Conservation (phyloP, 2,888 invertebrate species). For the Lasioglossum marginatum region DNA sequence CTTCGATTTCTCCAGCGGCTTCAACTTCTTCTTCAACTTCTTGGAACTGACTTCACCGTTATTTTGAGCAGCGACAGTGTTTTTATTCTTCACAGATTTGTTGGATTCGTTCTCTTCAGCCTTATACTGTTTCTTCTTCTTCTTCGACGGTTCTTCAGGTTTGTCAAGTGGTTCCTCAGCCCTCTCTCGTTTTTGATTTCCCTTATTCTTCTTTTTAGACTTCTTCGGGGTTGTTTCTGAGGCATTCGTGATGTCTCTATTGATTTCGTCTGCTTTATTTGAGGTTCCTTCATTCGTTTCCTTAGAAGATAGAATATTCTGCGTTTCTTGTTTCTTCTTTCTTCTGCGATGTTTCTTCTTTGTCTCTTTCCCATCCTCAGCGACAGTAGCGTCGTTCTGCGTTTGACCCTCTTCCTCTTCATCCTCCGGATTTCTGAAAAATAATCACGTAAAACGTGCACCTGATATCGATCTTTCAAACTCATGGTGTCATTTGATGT, state of each 20-base stretch:
- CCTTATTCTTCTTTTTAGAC: neutral
- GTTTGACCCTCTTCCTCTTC: constrained; percentile 77
- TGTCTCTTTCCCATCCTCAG: constrained; percentile 71
- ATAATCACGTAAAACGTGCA: constrained; percentile 2
- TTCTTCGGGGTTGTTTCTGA: neutral
- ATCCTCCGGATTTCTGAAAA: constrained; percentile 64
- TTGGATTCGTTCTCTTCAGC: neutral
- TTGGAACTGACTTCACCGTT: constrained; percentile 1
- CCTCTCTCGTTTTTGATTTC: constrained; percentile 55
- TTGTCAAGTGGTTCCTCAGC: constrained; percentile 51
- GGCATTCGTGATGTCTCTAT: neutral
- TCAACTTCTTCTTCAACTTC: constrained; percentile 44
- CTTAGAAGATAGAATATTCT: neutral
- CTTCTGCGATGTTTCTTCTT: constrained; percentile 60
- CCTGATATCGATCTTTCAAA: neutral
- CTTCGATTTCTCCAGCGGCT: constrained; percentile 33
- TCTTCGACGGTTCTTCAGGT: constrained; percentile 49
- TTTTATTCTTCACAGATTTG: neutral
- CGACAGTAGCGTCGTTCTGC: constrained; percentile 65
- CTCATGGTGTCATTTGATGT: neutral
- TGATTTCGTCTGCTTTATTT: constrained; percentile 1
- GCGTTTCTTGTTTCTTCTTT: constrained; percentile 78
- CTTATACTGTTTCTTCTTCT: constrained; percentile 62
- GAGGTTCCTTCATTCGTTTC: neutral
- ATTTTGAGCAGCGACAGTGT: neutral